Evolutionary conservation across 2,888 invertebrate species (phyloP), one percentile per base, ranked within the genome.

Genomic region (Altica lythri): DNA sequence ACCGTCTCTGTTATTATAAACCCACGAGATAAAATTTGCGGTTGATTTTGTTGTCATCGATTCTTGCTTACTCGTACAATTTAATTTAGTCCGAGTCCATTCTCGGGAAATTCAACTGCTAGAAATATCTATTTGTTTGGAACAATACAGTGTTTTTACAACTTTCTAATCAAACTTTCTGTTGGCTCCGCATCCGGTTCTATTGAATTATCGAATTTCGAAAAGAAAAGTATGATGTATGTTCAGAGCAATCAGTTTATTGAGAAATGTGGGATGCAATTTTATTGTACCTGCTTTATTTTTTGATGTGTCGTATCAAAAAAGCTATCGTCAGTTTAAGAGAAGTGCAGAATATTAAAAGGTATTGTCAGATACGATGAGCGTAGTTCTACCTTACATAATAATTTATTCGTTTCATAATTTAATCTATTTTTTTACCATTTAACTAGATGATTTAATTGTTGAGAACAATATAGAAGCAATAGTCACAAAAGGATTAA

Each of bases 131-230:
- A 22, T 40, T 40, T 22, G 25, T 40, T 22, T 40, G 40, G 22
- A 40, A 22, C 40, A 40, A 22, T 40, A 22, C 19, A 12, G 22
- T 22, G 12, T 10, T 4, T 40, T 25, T 40, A 40, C 40, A 40
- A 40, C 22, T 40, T 40, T 22, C 40, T 22, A 40, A 40, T 40
- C 22, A 40, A 40, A 22, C 13, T 40, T 40, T 40, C 13, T 22
- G 34, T 34, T 34, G 13, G 34, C 16, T 9, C 6, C 16, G 34
- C 34, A 14, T 34, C 34, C 1, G 6, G 4, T 16, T 34, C 16
- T 34, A 34, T 34, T 6, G 6, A 16, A 34, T 34, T 34, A 34
- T 16, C 14, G 34, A 16, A 34, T 14, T 16, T 34, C 16, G 14
- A 4, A 16, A 34, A 34, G 34, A 34, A 34, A 14, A 34, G 14